phyloP scores from a whole-genome alignment of 2,888 invertebrate genomes.

The Heliconius ethilla region DNA sequence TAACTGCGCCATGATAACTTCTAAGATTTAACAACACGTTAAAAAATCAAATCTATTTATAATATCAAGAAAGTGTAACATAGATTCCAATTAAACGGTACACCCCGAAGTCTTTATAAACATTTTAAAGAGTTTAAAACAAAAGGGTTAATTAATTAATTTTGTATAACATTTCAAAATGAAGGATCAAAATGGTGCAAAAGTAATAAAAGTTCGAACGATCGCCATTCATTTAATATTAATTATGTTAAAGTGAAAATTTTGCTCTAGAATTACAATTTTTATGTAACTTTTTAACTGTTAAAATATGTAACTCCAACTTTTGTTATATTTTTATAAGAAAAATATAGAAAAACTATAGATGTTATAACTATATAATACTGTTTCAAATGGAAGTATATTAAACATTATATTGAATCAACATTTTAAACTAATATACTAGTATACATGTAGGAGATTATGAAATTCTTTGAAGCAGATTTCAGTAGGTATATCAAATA shows the following conservation, averaged over 20 bases:
- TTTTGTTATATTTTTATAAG: background rate
- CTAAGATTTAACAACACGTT: background rate
- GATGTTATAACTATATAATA: no score
- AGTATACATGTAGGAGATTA: background rate
- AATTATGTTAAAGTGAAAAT: constrained; percentile 9
- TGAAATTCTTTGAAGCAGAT: background rate
- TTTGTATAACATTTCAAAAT: constrained; percentile 15
- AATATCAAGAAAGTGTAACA: background rate
- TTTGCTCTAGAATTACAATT: background rate
- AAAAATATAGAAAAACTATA: no score
- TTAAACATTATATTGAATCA: background rate
- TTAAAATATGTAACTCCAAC: background rate
- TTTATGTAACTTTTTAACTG: background rate
- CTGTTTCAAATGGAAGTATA: no score
- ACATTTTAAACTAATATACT: background rate
- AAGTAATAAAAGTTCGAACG: constrained; percentile 24
- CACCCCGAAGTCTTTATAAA: constrained; percentile 5
- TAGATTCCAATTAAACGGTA: constrained; percentile 7
- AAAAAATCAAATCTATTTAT: background rate
- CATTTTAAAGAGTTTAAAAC: constrained; percentile 12
- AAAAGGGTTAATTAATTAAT: constrained; percentile 22
- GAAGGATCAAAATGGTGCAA: constrained; percentile 15
- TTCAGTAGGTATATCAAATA: background rate
- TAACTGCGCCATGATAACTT: background rate
- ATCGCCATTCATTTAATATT: constrained; percentile 16